Base-by-base conservation (phyloP, 2,888 invertebrate species). In the Dione vanillae region DNA sequence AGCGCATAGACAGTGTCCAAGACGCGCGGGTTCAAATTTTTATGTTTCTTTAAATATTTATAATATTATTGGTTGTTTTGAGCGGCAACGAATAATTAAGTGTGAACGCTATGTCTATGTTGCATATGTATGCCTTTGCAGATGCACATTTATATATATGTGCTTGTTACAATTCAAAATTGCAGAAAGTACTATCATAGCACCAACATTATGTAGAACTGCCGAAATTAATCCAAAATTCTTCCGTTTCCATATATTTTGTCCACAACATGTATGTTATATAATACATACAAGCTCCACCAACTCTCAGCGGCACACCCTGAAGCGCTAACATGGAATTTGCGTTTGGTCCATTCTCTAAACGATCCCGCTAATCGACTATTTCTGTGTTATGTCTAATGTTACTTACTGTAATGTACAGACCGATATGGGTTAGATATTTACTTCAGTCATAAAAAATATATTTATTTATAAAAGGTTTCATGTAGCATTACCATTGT, bases 291-390 rank as follows among this genome's bases (percentile, higher is more conserved):
- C 27, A 41, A 49, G 27, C 47, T 49, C 8, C 9, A 41, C 68
- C 61, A 72, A 74, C 67, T 56, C 59, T 62, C 69, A 41, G 43
- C 27, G 58, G 65, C 58, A 68, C 75, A 68, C 74, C 72, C 71
- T 67, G 71, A 72, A 74, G 75, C 67, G 74, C 74, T 65, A 74
- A 76, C 77, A 77, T 62, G 75, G 70, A 59, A 74, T 76, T 74
- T 72, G 75, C 70, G 72, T 77, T 77, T 69, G 65, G 68, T 74
- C 71, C 70, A 74, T 73, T 74, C 65, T 67, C 67, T 58, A 51
- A 76, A 73, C 70, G 73, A 69, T 73, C 73, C 61, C 65, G 65
- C 68, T 76, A 76, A 75, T 76, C 73, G 74, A 72, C 71, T 65
- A 70, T 72, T 73, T 68, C 62, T 47, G 64, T 71, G 70, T 74